Percentiles rank a stretch among this genome's conserved stretches.
Evolutionary conservation across 1,140 invertebrate genomes (phyloP).

Genomic region (Neodiprion fabricii): DNA sequence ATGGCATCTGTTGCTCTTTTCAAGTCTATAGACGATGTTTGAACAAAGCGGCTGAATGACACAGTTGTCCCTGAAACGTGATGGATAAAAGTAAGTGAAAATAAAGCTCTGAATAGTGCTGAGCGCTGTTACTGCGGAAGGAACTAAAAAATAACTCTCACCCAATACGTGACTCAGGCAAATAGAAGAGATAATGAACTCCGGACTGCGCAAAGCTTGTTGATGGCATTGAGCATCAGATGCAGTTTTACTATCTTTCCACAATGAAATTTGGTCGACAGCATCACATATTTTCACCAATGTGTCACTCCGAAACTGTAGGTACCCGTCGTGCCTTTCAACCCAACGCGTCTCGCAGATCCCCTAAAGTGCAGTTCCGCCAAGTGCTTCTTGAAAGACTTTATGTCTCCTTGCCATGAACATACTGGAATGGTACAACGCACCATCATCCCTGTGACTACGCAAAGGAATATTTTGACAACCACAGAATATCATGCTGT

Average conservation of each 20-base stretch:
- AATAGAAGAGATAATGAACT: conserved; percentile 26
- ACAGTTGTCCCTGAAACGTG: conserved; percentile 18
- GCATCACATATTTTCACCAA: conserved; percentile 23
- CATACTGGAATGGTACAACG: conserved; percentile 1
- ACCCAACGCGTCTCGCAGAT: conserved; percentile 36
- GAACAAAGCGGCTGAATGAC: conserved; percentile 30
- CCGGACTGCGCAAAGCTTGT: conserved; percentile 22
- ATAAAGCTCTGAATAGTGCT: neutral
- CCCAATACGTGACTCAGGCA: conserved; percentile 29
- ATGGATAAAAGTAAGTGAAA: conserved; percentile 2
- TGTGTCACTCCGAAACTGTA: conserved; percentile 28
- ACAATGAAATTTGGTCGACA: conserved; percentile 18
- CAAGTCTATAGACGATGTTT: conserved; percentile 33
- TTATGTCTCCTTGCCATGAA: conserved; percentile 26
- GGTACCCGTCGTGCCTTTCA: conserved; percentile 26
- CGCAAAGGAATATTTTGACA: conserved; percentile 37
- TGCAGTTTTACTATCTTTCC: conserved; percentile 20
- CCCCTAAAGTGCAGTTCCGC: conserved; percentile 22
- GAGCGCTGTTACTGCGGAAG: neutral
- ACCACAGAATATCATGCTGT: conserved; percentile 33
- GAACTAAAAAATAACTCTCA: conserved; percentile 17
- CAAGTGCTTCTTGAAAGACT: conserved; percentile 17
- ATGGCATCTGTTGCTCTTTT: conserved; percentile 30
- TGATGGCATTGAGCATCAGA: conserved; percentile 22
- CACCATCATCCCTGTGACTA: conserved; percentile 36